Conservation (phyloP, 2,113 vertebrate genomes). For the Rutilus rutilus region DNA sequence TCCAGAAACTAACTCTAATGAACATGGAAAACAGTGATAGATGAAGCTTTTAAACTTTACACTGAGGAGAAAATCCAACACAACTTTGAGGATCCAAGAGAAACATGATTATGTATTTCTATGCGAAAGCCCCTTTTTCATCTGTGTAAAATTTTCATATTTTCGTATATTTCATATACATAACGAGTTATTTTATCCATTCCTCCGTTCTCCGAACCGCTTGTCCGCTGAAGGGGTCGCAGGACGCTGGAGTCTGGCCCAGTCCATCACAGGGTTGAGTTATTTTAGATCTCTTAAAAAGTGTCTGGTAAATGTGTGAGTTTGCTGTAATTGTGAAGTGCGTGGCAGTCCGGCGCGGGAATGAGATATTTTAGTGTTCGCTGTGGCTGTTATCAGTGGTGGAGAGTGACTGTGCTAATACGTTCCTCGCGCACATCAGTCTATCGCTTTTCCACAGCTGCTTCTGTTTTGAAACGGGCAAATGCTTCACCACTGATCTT, state of each 20-base stretch:
- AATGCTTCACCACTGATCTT: neutral
- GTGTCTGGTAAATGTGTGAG: neutral
- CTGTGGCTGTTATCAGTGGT: neutral
- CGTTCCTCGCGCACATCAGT: neutral
- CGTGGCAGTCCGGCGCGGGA: neutral
- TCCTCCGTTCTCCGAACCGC: neutral
- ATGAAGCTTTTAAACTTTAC: too few species aligned
- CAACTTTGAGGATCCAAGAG: too few species aligned
- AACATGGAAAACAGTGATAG: too few species aligned
- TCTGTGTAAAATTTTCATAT: too few species aligned
- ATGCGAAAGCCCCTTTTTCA: neutral
- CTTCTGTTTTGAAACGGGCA: neutral
- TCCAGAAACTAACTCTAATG: too few species aligned
- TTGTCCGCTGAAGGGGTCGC: neutral
- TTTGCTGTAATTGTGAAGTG: neutral
- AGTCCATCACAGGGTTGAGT: neutral
- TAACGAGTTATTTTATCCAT: neutral
- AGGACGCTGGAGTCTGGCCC: neutral
- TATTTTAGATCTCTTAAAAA: neutral
- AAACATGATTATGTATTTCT: too few species aligned
- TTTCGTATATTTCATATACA: neutral
- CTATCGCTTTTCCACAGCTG: conserved; percentile 1
- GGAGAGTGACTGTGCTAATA: neutral
- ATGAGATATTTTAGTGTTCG: neutral
- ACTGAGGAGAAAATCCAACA: too few species aligned